A percentile compares a stretch with the other conserved stretches of the same genome.
Evolutionary conservation across 2,888 invertebrate species (phyloP).

Genomic region (Spodoptera picta): DNA sequence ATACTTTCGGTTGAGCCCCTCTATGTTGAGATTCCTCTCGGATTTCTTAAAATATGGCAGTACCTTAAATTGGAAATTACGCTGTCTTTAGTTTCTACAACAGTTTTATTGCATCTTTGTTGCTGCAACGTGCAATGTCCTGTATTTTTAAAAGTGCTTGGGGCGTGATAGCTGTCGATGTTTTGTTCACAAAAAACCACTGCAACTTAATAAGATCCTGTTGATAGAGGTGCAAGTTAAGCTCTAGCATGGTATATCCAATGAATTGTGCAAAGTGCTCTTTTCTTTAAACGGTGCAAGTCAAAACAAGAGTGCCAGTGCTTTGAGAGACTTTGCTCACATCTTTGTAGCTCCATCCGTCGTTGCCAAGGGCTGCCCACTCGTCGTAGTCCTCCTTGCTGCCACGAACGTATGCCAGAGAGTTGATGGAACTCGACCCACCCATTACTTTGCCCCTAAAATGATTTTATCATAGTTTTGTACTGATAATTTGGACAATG

Average conservation of each 20-base stretch:
- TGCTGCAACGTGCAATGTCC: not conserved
- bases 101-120: not conserved
- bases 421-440: slow-evolving; percentile 90
- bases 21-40: slow-evolving; percentile 88
- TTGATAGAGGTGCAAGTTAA: no score
- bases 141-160: not conserved
- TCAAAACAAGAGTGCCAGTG: slow-evolving; percentile 4
- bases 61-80: slow-evolving; percentile 67
- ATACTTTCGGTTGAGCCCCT: slow-evolving; percentile 82
- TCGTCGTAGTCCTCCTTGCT: slow-evolving; percentile 89
- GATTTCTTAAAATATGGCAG: slow-evolving; percentile 91
- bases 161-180: no score
- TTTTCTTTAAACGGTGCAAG: slow-evolving; percentile 6
- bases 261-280: no score
- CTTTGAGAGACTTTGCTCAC: slow-evolving; percentile 61
- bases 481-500: no score
- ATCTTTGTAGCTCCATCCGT: slow-evolving; percentile 89
- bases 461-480: not conserved
- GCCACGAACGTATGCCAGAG: slow-evolving; percentile 89
- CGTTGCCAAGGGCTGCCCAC: slow-evolving; percentile 90
- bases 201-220: no score
- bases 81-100: not conserved
- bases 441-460: slow-evolving; percentile 90
- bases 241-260: no score
- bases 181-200: no score